Base-by-base conservation (phyloP, 2,797 vertebrate species). In the Centroberyx gerrardi region DNA sequence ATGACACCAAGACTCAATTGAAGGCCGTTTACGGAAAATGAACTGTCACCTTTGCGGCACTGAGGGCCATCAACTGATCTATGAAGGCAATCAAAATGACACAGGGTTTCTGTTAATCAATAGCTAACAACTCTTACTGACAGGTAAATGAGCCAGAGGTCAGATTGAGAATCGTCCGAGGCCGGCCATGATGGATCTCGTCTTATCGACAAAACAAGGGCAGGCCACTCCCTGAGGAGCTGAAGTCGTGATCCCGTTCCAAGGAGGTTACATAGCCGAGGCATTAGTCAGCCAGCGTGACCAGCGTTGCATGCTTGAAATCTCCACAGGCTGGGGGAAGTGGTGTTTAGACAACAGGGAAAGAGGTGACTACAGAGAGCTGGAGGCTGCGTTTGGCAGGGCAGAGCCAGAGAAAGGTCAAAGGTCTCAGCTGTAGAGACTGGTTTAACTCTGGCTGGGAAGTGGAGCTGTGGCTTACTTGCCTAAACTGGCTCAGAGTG, bases 151-250 rank as follows among this genome's bases (percentile, higher is more conserved):
- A 76, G 33, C 12, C 62, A 42, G 33, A 62, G 61, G 56, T 83
- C 60, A 72, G 74, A 82, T 85, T 68, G 68, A 84, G 40, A 67
- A 28, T 72, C 68, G 62, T 77, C 78, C 59, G 15, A 48, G 63
- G 58, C 14, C 52, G 40, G 36, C 28, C 66, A 52, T 8, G n/a
- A 84, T 18, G 8, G 72, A 76, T 81, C 13, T 54, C 15, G 14
- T 48, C 18, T 54, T 31, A 70, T 31, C 0, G 1, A 85, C 36
- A 62, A 52, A 62, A 44, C n/a, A 36, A 55, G n/a, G 4, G 62
- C 46, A 4, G 10, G 22, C 12, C 3, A 0, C 44, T 5, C 4
- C 3, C 46, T n/a, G 15, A 48, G 46, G 46, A 48, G 46, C 7
- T 48, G 5, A 65, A 68, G 4, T 77, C 36, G 51, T n/a, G 31